Evolutionary conservation across 2,113 vertebrate species (phyloP).

Genomic region (Paradisaea rubra): DNA sequence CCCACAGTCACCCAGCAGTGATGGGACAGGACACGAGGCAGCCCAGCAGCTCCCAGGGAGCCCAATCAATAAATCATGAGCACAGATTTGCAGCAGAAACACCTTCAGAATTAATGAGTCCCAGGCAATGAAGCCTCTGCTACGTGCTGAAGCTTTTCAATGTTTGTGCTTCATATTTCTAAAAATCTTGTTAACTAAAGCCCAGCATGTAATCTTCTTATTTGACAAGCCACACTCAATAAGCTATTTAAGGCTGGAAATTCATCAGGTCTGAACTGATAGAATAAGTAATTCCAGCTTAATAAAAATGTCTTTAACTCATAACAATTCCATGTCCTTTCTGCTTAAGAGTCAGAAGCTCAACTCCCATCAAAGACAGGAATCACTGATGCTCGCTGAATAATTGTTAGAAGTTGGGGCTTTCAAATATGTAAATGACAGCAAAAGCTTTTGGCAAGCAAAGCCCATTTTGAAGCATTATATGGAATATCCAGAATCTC

Average conservation of each 20-base stretch:
- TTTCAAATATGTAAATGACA: background rate
- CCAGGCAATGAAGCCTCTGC: background rate
- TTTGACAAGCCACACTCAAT: constrained; percentile 1
- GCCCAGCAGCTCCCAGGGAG: background rate
- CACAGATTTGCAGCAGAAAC: background rate
- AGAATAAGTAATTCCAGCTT: constrained; percentile 7
- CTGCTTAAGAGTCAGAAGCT: background rate
- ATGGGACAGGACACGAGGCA: background rate
- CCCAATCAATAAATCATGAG: background rate
- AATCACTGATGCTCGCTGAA: background rate
- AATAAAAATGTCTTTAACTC: constrained; percentile 29
- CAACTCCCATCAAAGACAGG: background rate
- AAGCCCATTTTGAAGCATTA: background rate
- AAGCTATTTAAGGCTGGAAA: constrained; percentile 33
- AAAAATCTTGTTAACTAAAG: constrained; percentile 32
- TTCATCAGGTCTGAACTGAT: constrained; percentile 27
- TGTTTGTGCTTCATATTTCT: constrained; percentile 16
- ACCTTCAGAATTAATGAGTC: background rate
- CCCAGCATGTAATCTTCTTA: constrained; percentile 13
- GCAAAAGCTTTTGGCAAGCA: background rate
- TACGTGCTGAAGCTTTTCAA: background rate
- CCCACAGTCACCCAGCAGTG: rapidly evolving
- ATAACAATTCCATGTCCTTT: background rate
- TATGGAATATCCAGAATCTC: background rate
- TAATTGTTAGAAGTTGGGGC: background rate